Evolutionary conservation across 2,113 vertebrate species (phyloP).

Genomic region (Sitta europaea): DNA sequence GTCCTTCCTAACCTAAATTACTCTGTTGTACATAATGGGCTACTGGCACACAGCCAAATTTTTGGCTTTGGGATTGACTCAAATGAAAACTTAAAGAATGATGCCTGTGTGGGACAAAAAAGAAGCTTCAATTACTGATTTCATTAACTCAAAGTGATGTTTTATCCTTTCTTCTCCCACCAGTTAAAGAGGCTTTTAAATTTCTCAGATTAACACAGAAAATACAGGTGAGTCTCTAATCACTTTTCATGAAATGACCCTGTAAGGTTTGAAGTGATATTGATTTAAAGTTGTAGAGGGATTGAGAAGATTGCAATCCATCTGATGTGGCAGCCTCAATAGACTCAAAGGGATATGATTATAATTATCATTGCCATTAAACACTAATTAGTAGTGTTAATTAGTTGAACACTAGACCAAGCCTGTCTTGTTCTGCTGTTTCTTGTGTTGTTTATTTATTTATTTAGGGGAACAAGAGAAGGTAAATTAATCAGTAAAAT

Average conservation of each 20-base stretch:
- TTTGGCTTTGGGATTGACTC: neutral
- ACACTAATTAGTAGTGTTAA: slow-evolving; percentile 54
- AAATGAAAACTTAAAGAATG: neutral
- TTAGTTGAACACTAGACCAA: slow-evolving; percentile 44
- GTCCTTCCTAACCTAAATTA: neutral
- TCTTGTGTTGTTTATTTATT: slow-evolving; percentile 22
- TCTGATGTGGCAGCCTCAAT: slow-evolving; percentile 13
- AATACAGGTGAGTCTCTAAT: slow-evolving; percentile 19
- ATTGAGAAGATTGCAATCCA: neutral
- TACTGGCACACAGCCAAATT: neutral
- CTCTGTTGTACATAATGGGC: neutral
- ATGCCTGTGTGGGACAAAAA: neutral
- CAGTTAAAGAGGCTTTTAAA: slow-evolving; percentile 4
- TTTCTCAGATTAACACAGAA: slow-evolving; percentile 1
- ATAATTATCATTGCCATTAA: slow-evolving; percentile 54
- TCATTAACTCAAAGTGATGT: neutral
- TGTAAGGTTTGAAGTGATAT: slow-evolving; percentile 8
- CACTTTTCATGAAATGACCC: slow-evolving; percentile 13
- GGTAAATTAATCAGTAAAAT: slow-evolving; percentile 1
- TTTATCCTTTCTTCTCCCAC: slow-evolving; percentile 7
- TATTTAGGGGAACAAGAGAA: neutral
- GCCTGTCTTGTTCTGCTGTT: neutral
- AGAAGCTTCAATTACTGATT: neutral
- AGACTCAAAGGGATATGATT: neutral
- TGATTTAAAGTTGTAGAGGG: neutral